Percentiles rank a stretch among this genome's conserved stretches.
phyloP scores from a whole-genome alignment of 2,797 vertebrate species.

The Poeciliopsis turneri region DNA sequence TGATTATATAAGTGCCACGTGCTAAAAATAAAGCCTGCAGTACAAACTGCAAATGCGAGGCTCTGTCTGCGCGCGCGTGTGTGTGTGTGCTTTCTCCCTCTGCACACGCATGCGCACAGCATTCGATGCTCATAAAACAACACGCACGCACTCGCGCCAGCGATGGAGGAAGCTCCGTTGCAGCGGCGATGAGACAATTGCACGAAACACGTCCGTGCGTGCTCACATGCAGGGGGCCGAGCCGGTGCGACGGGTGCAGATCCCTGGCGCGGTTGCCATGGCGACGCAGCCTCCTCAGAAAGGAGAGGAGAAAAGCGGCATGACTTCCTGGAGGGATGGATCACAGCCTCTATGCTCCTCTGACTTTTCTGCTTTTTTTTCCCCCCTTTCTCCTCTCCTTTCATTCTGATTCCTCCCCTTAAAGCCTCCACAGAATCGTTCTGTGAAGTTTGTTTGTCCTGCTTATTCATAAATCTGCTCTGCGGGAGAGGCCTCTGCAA shows the following conservation, averaged over 20 bases:
- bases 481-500: constrained; percentile 1
- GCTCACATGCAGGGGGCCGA: constrained; percentile 68
- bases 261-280: constrained; percentile 90
- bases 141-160: constrained; percentile 2
- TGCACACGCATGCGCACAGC: constrained; percentile 54
- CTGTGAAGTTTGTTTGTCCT: constrained; percentile 18
- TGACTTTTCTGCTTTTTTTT: neutral
- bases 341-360: constrained; percentile 35
- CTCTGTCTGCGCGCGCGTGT: constrained; percentile 28
- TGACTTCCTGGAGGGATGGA: constrained; percentile 78
- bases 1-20: constrained; percentile 86
- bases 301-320: constrained; percentile 70
- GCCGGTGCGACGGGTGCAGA: constrained; percentile 79
- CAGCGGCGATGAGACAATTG: constrained; percentile 39
- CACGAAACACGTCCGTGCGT: constrained; percentile 45
- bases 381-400: neutral
- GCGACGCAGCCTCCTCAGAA: constrained; percentile 78
- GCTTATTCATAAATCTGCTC: constrained; percentile 45
- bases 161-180: constrained; percentile 17
- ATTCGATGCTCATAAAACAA: constrained; percentile 50
- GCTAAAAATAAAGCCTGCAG: constrained; percentile 94
- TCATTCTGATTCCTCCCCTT: constrained; percentile 10
- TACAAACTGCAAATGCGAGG: constrained; percentile 71
- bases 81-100: constrained; percentile 8
- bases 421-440: neutral